Conservation (phyloP, 1,140 invertebrate species). For the Hypsibius dujardini region DNA sequence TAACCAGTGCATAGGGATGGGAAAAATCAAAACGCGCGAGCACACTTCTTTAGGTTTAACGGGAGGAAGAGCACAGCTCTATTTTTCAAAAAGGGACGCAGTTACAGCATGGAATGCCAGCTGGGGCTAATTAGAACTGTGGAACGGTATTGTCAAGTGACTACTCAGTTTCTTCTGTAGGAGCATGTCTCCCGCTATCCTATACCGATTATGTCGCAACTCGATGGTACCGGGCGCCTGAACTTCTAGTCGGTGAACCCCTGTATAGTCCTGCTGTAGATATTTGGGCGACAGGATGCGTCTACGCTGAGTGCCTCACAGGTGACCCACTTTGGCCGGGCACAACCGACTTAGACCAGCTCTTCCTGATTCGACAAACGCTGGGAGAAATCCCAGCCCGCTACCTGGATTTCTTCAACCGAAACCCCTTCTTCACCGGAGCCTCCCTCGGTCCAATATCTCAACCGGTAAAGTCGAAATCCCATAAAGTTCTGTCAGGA, state of each 20-base stretch:
- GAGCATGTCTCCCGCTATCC: constrained; percentile 45
- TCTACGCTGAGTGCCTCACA: constrained; percentile 80
- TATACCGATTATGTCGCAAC: constrained; percentile 99
- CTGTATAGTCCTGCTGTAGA: constrained; percentile 91
- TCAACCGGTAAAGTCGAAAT: not conserved
- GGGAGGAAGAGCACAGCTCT: no score
- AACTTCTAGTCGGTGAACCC: constrained; percentile 88
- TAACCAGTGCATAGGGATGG: not conserved
- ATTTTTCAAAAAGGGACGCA: no score
- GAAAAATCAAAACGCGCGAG: constrained; percentile 8
- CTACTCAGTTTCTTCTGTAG: constrained; percentile 29
- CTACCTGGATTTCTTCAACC: not conserved
- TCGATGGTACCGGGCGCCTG: constrained; percentile 89
- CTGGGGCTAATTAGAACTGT: no score
- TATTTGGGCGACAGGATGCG: constrained; percentile 88
- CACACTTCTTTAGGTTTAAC: not conserved
- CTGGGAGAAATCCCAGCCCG: constrained; percentile 33
- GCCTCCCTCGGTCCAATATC: not conserved
- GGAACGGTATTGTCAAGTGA: no score
- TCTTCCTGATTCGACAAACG: constrained; percentile 82
- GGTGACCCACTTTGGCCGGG: constrained; percentile 94
- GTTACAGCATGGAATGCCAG: no score
- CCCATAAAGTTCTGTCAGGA: not conserved
- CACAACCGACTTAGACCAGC: constrained; percentile 91
- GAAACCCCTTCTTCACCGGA: constrained; percentile 7